Base-by-base conservation (phyloP, 92 coral and sea anemone genomes). In the Epizoanthus stellaris region DNA sequence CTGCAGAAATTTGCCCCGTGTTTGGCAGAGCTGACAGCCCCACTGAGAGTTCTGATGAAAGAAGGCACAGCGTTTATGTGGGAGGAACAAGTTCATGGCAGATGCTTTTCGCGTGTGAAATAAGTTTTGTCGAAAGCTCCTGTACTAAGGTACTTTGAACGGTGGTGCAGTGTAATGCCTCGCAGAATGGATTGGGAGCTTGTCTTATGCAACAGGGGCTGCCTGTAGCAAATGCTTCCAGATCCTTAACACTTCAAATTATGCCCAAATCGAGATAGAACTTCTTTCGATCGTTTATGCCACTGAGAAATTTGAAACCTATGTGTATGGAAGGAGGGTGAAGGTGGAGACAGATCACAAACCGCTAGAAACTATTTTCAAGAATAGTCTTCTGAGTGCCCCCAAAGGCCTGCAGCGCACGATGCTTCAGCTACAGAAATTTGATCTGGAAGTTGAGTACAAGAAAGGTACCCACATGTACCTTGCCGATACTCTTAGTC, bases 221-320 rank as follows among this genome's bases (percentile, higher is more conserved):
- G 14, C 85, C 75, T 2, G 85, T 40, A n/a, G 85, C 85, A 39
- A 42, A 66, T 13, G 76, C 76, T 1, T 65, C 63, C 13, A 12
- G 76, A 12, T 81, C 63, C 54, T 40, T 81, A 34, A 81, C 75
- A 0, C 1, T 16, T 7, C 17, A 12, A 23, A 65, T 8, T 81
- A 81, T 40, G 85, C 85, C 0, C 85, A 81, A 19, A 81, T 81
- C 0, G 74, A 80, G 25, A 80, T 63, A 66, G 85, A 80, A 23
- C 1, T 65, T 36, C 43, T 64, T 16, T 73, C 85, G 14, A 81
- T 81, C 20, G 75, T 66, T 25, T 66, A 8, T 14, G 75, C 56
- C 10, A 39, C 47, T 38, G 76, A 81, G 54, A 81, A 19, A 39
- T 66, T 81, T 19, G 75, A 81, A 61, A 36, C 52, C 20, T 81